phyloP scores from a whole-genome alignment of 2,888 invertebrate species.

The Mimas tiliae region DNA sequence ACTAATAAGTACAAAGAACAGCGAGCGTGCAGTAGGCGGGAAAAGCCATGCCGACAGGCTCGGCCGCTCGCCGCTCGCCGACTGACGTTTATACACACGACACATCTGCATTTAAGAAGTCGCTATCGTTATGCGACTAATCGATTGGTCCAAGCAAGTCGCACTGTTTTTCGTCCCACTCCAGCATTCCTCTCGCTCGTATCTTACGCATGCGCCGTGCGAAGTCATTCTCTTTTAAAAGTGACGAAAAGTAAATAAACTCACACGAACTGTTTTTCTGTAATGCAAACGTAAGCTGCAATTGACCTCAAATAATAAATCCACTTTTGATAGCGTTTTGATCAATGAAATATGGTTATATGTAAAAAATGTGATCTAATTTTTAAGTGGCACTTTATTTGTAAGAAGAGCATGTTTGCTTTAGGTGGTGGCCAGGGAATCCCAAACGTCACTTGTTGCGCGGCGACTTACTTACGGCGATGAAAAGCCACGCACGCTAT shows the following conservation, averaged over 20 bases:
- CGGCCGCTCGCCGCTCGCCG: slow-evolving; percentile 72
- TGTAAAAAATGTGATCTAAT: slow-evolving; percentile 30
- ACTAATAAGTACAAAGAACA: slow-evolving; percentile 67
- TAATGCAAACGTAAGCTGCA: slow-evolving; percentile 61
- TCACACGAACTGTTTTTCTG: slow-evolving; percentile 68
- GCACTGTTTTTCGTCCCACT: slow-evolving; percentile 70
- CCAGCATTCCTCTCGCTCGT: slow-evolving; percentile 63
- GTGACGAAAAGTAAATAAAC: slow-evolving; percentile 82
- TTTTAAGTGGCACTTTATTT: slow-evolving; percentile 26
- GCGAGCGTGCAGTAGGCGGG: slow-evolving; percentile 53
- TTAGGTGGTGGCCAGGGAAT: slow-evolving; percentile 57
- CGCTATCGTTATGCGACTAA: slow-evolving; percentile 85
- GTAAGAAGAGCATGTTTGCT: slow-evolving; percentile 50
- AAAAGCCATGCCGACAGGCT: slow-evolving; percentile 65
- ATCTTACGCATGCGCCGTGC: slow-evolving; percentile 69
- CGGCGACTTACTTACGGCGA: slow-evolving; percentile 72
- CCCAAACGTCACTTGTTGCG: slow-evolving; percentile 79
- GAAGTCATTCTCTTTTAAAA: slow-evolving; percentile 70
- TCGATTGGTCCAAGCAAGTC: slow-evolving; percentile 83
- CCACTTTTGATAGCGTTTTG: neutral
- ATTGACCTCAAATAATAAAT: slow-evolving; percentile 35
- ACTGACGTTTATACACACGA: slow-evolving; percentile 81
- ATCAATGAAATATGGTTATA: neutral
- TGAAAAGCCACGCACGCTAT: slow-evolving; percentile 79
- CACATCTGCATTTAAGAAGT: slow-evolving; percentile 85